Evolutionary conservation across 2,113 vertebrate genomes (phyloP).

Genomic region (Corvus hawaiiensis): DNA sequence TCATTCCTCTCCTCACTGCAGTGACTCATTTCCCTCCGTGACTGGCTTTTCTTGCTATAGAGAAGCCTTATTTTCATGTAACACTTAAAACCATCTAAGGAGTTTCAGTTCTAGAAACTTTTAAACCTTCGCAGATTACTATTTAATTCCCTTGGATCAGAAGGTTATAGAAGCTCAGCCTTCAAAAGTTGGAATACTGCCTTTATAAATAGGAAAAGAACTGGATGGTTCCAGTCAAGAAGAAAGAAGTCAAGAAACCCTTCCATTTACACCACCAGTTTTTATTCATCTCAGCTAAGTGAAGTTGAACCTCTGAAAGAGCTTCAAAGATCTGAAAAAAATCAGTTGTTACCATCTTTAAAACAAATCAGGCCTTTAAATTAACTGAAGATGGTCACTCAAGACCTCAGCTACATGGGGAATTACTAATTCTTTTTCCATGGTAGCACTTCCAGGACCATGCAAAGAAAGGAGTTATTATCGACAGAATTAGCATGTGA

Average conservation of each 20-base stretch:
- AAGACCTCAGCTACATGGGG: not conserved
- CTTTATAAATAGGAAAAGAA: not conserved
- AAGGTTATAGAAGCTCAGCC: not conserved
- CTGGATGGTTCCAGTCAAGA: not conserved
- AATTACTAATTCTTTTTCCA: not conserved
- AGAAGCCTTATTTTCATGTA: not conserved
- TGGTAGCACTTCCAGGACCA: not conserved
- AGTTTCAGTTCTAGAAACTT: not conserved
- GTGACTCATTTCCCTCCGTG: not conserved
- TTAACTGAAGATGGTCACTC: not conserved
- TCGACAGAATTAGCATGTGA: not conserved
- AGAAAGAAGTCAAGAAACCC: not conserved
- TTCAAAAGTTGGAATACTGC: not conserved
- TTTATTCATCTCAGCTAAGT: not conserved
- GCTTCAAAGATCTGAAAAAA: not conserved
- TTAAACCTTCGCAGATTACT: not conserved
- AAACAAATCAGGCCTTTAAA: not conserved
- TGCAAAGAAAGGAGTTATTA: not conserved
- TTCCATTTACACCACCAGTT: not conserved
- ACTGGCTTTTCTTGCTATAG: not conserved
- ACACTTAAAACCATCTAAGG: not conserved
- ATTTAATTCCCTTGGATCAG: not conserved
- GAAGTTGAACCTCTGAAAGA: not conserved
- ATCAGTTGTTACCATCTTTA: not conserved
- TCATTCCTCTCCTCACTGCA: accelerated